Evolutionary conservation across 2,797 vertebrate species (phyloP).

Genomic region (Benthosema pterotum): DNA sequence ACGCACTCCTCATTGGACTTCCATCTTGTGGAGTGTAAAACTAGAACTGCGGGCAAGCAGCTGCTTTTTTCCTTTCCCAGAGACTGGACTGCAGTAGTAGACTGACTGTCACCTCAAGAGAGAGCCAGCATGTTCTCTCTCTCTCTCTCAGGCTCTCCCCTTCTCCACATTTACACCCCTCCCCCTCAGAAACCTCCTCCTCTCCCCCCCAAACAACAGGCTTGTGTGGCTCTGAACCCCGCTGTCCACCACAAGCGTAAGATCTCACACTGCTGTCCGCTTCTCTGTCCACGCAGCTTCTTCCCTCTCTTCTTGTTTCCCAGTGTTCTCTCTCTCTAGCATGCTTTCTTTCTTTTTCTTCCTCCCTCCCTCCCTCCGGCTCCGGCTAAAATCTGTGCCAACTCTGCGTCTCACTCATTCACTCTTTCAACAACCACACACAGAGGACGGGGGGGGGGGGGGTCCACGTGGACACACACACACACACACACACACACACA

Average conservation of each 20-base stretch:
- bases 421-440: conserved; percentile 51
- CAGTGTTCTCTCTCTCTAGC: too few species aligned
- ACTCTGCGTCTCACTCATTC: conserved; percentile 28
- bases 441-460: neutral
- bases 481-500: conserved; percentile 42
- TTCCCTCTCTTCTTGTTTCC: too few species aligned
- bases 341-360: too few species aligned
- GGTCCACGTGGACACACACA: conserved; percentile 21
- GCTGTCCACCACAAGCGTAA: conserved; percentile 47
- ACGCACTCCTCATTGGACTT: conserved; percentile 46
- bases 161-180: conserved; percentile 57
- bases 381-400: conserved; percentile 32
- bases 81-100: conserved; percentile 39
- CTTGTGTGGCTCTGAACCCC: conserved; percentile 38
- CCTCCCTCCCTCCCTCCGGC: conserved; percentile 3
- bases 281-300: neutral
- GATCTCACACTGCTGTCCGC: conserved; percentile 28
- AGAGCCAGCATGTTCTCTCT: conserved; percentile 72
- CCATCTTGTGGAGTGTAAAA: conserved; percentile 41
- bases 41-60: conserved; percentile 22
- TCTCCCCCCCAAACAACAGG: conserved; percentile 58
- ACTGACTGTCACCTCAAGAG: conserved; percentile 72
- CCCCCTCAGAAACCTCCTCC: conserved; percentile 61
- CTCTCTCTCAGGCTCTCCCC: too few species aligned
- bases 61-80: conserved; percentile 44